Evolutionary conservation across 2,113 vertebrate genomes (phyloP).

Genomic region (Pterocles gutturalis): DNA sequence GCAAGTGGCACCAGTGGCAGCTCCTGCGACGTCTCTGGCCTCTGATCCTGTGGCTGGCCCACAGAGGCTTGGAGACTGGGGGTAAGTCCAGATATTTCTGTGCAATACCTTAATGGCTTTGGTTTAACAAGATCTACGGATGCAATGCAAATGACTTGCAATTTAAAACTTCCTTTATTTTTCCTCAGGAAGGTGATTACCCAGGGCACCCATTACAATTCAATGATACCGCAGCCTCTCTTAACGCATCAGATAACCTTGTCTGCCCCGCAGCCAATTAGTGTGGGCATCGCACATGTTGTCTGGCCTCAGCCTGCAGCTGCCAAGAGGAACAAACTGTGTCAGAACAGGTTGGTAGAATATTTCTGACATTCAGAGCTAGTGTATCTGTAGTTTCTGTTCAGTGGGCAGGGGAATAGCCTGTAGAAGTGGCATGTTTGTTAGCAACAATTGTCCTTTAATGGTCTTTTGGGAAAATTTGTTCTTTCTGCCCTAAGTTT

Average conservation of each 20-base stretch:
- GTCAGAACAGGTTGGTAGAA: slow-evolving; percentile 89
- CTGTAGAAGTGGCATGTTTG: not conserved
- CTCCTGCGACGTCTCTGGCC: slow-evolving; percentile 84
- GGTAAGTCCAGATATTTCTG: slow-evolving; percentile 77
- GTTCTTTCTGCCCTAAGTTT: slow-evolving; percentile 35
- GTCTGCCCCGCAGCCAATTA: slow-evolving; percentile 95
- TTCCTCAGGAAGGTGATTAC: slow-evolving; percentile 91
- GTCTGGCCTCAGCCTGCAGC: slow-evolving; percentile 94
- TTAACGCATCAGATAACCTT: slow-evolving; percentile 96
- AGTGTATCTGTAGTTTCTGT: not conserved
- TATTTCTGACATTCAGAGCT: not conserved
- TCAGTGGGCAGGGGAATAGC: not conserved
- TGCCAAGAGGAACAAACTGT: slow-evolving; percentile 91
- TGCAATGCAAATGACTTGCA: not conserved
- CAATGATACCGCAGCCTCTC: slow-evolving; percentile 92
- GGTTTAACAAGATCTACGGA: not conserved
- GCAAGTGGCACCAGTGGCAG: slow-evolving; percentile 88
- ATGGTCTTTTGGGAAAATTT: not conserved
- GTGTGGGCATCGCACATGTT: slow-evolving; percentile 96
- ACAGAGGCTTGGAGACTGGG: slow-evolving; percentile 96
- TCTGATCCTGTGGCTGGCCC: slow-evolving; percentile 92
- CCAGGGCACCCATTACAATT: slow-evolving; percentile 93
- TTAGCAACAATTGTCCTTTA: slow-evolving; percentile 33
- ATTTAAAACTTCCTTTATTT: slow-evolving; percentile 31
- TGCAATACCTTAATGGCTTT: not conserved